Percentiles rank a stretch among this genome's conserved stretches.
These are phyloP conservation scores for Mormoops blainvillei DNA, from an alignment of 2,113 vertebrate genomes.

Conservation along the genomic window DNA sequence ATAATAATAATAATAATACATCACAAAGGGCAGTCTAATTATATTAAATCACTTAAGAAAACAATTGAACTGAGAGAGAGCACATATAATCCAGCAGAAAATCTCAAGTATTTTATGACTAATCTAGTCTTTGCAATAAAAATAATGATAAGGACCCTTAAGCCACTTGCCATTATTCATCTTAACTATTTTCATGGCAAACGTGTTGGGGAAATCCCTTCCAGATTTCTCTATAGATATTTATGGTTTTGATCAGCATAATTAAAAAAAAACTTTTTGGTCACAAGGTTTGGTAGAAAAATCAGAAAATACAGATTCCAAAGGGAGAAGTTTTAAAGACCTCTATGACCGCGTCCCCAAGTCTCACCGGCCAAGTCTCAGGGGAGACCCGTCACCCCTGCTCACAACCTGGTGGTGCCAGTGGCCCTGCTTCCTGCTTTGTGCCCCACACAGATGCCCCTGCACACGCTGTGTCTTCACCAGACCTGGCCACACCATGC, in stretches of 20 bases:
- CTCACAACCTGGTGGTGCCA: accelerated
- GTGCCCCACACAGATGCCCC: not conserved
- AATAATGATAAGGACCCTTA: not conserved
- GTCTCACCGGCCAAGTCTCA: no score
- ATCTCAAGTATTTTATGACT: not conserved
- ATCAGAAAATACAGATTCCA: not conserved
- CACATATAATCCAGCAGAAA: not conserved
- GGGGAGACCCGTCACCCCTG: accelerated
- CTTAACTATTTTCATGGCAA: not conserved
- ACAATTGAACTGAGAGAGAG: not conserved
- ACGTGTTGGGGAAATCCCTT: not conserved
- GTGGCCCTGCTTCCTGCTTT: accelerated
- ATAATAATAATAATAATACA: not conserved
- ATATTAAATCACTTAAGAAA: not conserved
- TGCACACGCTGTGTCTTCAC: not conserved
- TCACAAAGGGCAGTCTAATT: not conserved
- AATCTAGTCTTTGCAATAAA: constrained; percentile 24
- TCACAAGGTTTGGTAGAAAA: not conserved
- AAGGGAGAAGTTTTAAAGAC: not conserved
- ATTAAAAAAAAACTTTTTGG: not conserved
- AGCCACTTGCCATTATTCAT: not conserved
- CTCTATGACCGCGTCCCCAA: not conserved
- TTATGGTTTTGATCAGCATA: not conserved
- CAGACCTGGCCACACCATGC: not conserved
- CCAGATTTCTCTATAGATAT: not conserved